A percentile compares a stretch with the other conserved stretches of the same genome.
phyloP scores from a whole-genome alignment of 2,888 invertebrate species.

The Heteropelma amictum region DNA sequence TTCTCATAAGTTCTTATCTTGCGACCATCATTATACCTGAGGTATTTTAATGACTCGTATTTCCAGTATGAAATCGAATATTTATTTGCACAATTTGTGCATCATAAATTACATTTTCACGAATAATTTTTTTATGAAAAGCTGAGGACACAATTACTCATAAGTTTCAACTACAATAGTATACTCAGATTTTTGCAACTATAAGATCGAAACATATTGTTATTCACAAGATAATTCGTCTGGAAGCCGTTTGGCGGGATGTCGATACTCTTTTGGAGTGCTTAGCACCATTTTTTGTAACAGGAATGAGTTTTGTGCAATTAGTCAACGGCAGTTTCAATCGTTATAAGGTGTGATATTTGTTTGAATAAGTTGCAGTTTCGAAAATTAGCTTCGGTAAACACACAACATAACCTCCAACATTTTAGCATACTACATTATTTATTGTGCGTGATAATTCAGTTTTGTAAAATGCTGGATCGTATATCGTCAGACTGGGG shows the following conservation, averaged over 20 bases:
- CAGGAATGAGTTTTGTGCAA: background rate
- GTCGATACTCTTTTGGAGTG: slow-evolving; percentile 25
- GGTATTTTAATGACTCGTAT: no score
- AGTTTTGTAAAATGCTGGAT: slow-evolving; percentile 12
- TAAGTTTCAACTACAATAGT: no score
- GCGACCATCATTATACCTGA: no score
- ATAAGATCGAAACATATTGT: background rate
- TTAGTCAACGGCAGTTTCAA: slow-evolving; percentile 30
- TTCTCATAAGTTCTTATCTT: background rate
- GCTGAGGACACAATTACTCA: no score
- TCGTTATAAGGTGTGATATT: slow-evolving; percentile 8
- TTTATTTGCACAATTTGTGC: no score
- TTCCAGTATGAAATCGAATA: no score
- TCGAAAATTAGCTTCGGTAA: no score
- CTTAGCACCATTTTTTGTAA: background rate
- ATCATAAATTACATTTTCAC: no score
- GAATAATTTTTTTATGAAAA: no score
- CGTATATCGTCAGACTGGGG: slow-evolving; percentile 19
- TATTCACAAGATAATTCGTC: slow-evolving; percentile 10
- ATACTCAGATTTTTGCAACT: no score
- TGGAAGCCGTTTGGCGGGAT: background rate
- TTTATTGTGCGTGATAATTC: background rate
- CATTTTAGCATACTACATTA: background rate
- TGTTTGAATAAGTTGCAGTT: background rate
- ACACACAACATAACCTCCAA: no score